Conservation (phyloP, 2,797 vertebrate species). For the Garrulus glandarius region DNA sequence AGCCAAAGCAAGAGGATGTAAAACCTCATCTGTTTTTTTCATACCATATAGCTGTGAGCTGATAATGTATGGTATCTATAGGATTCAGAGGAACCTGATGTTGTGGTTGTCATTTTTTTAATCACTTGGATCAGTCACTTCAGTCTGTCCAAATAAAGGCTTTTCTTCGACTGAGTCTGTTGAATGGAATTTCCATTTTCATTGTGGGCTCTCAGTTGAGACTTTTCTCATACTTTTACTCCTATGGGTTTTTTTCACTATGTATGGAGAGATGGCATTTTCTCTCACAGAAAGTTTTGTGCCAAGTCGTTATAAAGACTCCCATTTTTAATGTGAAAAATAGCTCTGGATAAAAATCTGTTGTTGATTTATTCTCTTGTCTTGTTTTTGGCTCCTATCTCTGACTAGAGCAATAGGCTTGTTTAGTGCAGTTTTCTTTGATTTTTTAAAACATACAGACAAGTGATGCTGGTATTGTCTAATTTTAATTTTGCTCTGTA, state of each 20-base stretch:
- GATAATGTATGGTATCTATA: background rate
- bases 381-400: constrained; percentile 15
- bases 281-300: background rate
- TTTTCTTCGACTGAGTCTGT: background rate
- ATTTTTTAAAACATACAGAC: background rate
- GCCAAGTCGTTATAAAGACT: constrained; percentile 10
- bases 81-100: background rate
- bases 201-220: background rate
- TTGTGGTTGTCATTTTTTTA: background rate
- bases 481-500: background rate
- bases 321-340: constrained; percentile 13
- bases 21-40: background rate
- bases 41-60: background rate
- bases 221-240: background rate
- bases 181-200: background rate
- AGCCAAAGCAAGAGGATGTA: background rate
- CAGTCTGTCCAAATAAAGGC: background rate
- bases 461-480: background rate
- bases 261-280: background rate
- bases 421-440: background rate
- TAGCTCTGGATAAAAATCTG: constrained; percentile 18
- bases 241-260: background rate
- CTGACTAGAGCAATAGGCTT: background rate
- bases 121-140: background rate
- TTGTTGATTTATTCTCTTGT: constrained; percentile 23